Base-by-base conservation (phyloP, 2,113 vertebrate genomes). In the Puntigrus tetrazona region DNA sequence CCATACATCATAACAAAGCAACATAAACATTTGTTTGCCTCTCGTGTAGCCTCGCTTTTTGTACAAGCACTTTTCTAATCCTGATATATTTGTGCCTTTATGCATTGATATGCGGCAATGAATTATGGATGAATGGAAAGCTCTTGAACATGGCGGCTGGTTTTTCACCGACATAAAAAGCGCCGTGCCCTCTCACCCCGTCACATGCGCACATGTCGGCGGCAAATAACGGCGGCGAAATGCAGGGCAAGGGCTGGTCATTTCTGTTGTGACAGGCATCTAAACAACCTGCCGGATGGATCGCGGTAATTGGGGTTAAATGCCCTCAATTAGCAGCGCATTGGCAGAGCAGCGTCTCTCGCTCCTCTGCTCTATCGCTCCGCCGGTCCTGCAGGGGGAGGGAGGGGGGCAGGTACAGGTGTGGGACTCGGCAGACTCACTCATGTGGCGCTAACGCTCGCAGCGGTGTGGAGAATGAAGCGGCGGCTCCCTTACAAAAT, bases 231-330 rank as follows among this genome's bases (percentile, higher is more conserved):
- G 50, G 10, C 14, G 20, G 63, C 13, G 55, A 70, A 83, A 85
- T 47, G 65, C 67, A 43, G 50, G 59, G 20, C 76, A 16, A 75
- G 7, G 52, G 74, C 57, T 82, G 78, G 79, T 86, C 85, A 85
- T 85, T 85, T 86, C 29, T 85, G 63, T 82, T 83, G 78, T 84
- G 84, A 47, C 55, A 74, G 22, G 79, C 87, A 82, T 82, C 77
- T 55, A 73, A 77, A 74, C 81, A 86, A 84, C 86, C 78, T 82
- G 86, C 75, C 22, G 80, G 70, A 81, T 82, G 69, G 61, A 81
- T 41, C 36, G 34, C 31, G 7, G 67, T 88, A 86, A 88, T 88
- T 89, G 88, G 75, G 88, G 88, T 88, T 89, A 88, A 87, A 88
- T 82, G 81, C 65, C 61, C 78, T 87, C 81, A 82, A 87, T 86